Evolutionary conservation across 2,888 invertebrate species (phyloP), one percentile per base, ranked within the genome.

Genomic region (Linyphia triangularis): DNA sequence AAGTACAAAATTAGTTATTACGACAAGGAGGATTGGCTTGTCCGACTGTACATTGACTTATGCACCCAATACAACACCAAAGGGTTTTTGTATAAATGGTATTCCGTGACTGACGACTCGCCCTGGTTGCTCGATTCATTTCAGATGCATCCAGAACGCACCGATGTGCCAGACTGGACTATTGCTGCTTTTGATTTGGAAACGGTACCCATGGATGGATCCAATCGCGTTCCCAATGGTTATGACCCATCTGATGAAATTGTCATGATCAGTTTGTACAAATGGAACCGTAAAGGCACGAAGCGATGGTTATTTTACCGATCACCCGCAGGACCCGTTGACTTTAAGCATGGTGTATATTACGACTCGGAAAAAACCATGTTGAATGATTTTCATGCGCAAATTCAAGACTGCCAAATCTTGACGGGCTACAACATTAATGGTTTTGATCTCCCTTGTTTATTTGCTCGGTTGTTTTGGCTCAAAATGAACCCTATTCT

Each of bases 371-470:
- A 85, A 24, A 16, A 2, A 5, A 10, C 57, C 5, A 28, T 85
- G 59, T n/a, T 85, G 13, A 37, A 59, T 9, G 70, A 40, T 7
- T 85, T 85, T 24, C 85, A 85, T 37, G 40, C 0, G 0, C n/a
- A 37, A 13, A 16, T 85, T 37, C 9, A 37, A 26, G 61, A 85
- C 16, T 77, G 59, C 13, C 78, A 77, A 0, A 24, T 85, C 0
- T 5, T 85, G 10, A 85, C 85, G 0, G 78, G 78, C 5, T 85
- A 85, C 61, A 85, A 85, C 26, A 78, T 85, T n/a, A 30, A 78
- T 30, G 59, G 59, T 28, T 85, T 61, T 24, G 85, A 85, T n/a
- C 7, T 85, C 7, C 84, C 77, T 1, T 84, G 75, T 26, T 9
- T 84, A 1, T 69, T 69, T 13, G 9, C 75, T 1, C 30, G 75